These are phyloP conservation scores for Unio pictorum DNA, from an alignment of 2,888 invertebrate genomes.

Conservation along the genomic window DNA sequence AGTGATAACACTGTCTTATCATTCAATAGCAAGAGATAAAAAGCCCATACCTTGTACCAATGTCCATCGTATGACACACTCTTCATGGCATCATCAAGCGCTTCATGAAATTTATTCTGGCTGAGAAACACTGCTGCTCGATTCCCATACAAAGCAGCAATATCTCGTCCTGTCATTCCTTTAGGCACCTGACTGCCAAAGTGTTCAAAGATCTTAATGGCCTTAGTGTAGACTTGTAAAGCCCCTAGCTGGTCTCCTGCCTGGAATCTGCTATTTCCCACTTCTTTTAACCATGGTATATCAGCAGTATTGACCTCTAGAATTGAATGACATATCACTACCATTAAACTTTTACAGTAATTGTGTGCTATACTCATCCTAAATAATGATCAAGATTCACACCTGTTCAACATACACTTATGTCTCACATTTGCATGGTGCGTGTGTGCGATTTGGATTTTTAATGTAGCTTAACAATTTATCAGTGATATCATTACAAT, in stretches of 20 bases:
- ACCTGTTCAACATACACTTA: too few species aligned
- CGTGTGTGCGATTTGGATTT: too few species aligned
- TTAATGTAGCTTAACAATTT: too few species aligned
- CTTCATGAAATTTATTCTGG: conserved; percentile 20
- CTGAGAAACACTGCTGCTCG: conserved; percentile 46
- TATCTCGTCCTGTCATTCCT: conserved; percentile 27
- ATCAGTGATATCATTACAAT: too few species aligned
- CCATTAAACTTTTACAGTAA: too few species aligned
- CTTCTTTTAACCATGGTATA: conserved; percentile 32
- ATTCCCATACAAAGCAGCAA: conserved; percentile 54
- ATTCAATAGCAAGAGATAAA: too few species aligned
- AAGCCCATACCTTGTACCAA: conserved; percentile 50
- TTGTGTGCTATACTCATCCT: too few species aligned
- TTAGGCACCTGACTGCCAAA: background rate
- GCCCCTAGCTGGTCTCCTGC: conserved; percentile 26
- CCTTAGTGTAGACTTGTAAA: conserved; percentile 32
- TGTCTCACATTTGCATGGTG: too few species aligned
- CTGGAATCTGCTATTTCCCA: conserved; percentile 39
- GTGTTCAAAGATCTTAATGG: conserved; percentile 24
- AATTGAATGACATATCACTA: background rate
- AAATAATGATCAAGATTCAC: too few species aligned
- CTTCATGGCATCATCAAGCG: conserved; percentile 44
- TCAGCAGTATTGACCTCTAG: conserved; percentile 13
- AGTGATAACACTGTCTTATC: too few species aligned
- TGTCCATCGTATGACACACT: conserved; percentile 49